Conservation (phyloP, 2,113 vertebrate species). For the Ornithorhynchus anatinus region DNA sequence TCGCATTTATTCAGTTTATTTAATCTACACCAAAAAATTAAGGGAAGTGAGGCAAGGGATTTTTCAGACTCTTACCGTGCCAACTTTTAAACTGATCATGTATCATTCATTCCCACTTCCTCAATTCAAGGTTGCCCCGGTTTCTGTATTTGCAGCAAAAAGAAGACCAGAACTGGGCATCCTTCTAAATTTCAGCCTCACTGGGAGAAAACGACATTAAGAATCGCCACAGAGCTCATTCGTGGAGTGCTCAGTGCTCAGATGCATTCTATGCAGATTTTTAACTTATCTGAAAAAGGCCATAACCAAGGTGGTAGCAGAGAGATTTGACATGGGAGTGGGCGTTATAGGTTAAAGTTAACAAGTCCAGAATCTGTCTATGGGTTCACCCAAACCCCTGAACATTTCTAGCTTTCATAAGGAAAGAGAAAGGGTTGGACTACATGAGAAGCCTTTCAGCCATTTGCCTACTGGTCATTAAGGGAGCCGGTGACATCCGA, state of each 20-base stretch:
- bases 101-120: slow-evolving; percentile 40
- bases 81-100: slow-evolving; percentile 49
- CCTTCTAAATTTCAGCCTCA: slow-evolving; percentile 10
- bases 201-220: background rate
- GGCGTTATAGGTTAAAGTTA: background rate
- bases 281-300: background rate
- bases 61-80: slow-evolving; percentile 30
- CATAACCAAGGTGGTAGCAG: background rate
- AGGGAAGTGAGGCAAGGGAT: slow-evolving; percentile 18
- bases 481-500: too few relatives aligned
- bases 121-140: slow-evolving; percentile 27
- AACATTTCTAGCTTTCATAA: too few relatives aligned
- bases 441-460: background rate
- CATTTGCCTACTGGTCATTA: background rate
- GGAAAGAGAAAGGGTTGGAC: background rate
- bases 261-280: background rate
- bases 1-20: slow-evolving; percentile 34
- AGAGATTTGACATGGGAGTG: background rate
- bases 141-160: slow-evolving; percentile 15
- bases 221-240: slow-evolving; percentile 1
- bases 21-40: slow-evolving; percentile 59
- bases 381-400: too few relatives aligned
- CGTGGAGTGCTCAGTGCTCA: background rate
- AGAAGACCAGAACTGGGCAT: slow-evolving; percentile 24
- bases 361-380: too few relatives aligned